phyloP scores from a whole-genome alignment of 64 coral and sea anemone species.

The Pocillopora verrucosa region DNA sequence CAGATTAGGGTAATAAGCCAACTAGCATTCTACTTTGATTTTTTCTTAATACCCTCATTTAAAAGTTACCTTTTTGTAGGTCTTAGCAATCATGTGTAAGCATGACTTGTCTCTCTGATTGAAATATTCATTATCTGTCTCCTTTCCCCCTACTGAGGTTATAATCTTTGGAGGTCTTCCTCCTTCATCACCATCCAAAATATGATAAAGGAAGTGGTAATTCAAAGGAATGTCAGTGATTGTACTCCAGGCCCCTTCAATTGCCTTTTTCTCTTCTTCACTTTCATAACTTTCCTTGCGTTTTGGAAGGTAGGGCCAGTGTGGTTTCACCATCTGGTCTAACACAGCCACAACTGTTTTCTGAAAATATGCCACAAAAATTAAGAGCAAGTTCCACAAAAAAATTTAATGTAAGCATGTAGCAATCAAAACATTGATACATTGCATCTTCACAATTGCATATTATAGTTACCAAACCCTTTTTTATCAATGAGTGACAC shows the following conservation, averaged over 20 bases:
- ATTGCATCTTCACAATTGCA: no score
- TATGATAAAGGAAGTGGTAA: constrained; percentile 93
- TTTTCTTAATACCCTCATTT: no score
- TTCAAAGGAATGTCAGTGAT: constrained; percentile 89
- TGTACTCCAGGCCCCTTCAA: constrained; percentile 75
- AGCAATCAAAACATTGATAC: no score
- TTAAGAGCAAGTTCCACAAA: no score
- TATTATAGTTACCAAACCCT: no score
- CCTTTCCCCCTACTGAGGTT: constrained; percentile 18
- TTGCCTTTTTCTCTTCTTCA: constrained; percentile 70
- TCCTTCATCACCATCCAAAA: constrained; percentile 75
- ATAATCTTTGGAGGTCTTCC: constrained; percentile 71
- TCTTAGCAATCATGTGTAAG: constrained; percentile 83
- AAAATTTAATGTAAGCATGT: no score
- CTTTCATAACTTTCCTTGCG: constrained; percentile 54
- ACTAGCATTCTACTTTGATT: no score
- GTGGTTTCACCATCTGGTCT: constrained; percentile 87
- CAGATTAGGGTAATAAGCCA: no score
- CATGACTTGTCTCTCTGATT: constrained; percentile 64
- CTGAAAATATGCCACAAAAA: no score
- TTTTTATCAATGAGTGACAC: no score
- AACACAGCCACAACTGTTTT: constrained; percentile 87
- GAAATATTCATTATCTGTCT: constrained; percentile 55
- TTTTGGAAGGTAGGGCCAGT: constrained; percentile 88
- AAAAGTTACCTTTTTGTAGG: constrained; percentile 69